These are phyloP conservation scores for Hylomyscus alleni DNA, from an alignment of 2,797 vertebrate species.

Conservation along the genomic window DNA sequence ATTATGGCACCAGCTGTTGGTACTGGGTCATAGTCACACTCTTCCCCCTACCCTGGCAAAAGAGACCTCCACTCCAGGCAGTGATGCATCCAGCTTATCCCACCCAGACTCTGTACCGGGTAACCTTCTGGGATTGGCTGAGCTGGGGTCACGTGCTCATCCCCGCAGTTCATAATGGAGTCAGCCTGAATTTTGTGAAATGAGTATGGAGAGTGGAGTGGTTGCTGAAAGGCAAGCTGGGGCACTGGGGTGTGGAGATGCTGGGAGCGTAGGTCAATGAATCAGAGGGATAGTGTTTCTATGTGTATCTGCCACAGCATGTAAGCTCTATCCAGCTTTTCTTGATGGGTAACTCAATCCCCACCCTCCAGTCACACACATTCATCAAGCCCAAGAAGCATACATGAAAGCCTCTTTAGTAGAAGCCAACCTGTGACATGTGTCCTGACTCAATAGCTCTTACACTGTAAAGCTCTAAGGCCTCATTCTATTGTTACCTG, in stretches of 20 bases:
- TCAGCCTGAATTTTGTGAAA: conserved; percentile 5
- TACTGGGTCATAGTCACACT: not conserved
- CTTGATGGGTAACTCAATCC: not conserved
- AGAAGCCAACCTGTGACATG: not conserved
- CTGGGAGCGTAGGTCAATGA: not conserved
- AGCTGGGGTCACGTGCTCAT: not conserved
- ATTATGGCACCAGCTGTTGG: not conserved
- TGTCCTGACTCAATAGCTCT: not conserved
- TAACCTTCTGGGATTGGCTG: not conserved
- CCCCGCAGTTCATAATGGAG: not conserved
- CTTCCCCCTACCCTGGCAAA: not conserved
- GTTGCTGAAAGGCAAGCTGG: not conserved
- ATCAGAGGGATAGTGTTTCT: not conserved
- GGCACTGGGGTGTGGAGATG: not conserved
- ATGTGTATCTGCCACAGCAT: not conserved
- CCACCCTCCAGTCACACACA: not conserved
- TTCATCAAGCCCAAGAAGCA: not conserved
- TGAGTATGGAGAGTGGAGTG: not conserved
- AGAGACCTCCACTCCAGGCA: not conserved
- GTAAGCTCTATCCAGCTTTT: not conserved
- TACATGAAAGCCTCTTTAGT: not conserved
- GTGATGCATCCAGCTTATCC: not conserved
- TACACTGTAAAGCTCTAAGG: not conserved
- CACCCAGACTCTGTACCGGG: not conserved
- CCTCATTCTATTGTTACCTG: not conserved